These are phyloP conservation scores for Crocuta crocuta DNA, from an alignment of 2,113 vertebrate species.

Conservation along the genomic window DNA sequence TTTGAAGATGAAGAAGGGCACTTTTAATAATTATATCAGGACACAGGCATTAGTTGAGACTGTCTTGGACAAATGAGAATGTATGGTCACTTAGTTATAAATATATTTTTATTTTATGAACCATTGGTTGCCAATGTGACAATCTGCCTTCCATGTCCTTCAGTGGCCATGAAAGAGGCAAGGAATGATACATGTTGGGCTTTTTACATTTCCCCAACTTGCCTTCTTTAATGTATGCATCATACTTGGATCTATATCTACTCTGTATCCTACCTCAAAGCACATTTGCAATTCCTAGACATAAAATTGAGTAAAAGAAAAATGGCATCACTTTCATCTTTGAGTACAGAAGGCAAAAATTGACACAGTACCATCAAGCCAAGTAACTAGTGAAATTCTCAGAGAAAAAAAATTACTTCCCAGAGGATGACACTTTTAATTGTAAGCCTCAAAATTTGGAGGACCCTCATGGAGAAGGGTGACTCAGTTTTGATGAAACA, in stretches of 20 bases:
- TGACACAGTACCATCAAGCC: background rate
- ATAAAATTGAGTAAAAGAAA: constrained; percentile 9
- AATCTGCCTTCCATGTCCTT: background rate
- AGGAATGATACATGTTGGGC: background rate
- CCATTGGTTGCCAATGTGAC: background rate
- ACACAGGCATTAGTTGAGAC: background rate
- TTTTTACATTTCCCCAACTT: constrained; percentile 30
- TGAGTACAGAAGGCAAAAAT: constrained; percentile 29
- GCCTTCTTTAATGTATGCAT: background rate
- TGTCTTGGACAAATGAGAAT: background rate
- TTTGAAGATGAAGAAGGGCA: background rate
- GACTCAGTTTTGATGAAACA: background rate
- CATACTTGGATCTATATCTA: background rate
- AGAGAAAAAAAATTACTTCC: background rate
- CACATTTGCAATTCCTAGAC: background rate
- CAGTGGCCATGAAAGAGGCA: background rate
- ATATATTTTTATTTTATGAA: constrained; percentile 44
- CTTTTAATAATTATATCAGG: constrained; percentile 8
- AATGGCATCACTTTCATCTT: background rate
- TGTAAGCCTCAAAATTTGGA: constrained; percentile 39
- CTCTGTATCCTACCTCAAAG: background rate
- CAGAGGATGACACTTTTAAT: constrained; percentile 16
- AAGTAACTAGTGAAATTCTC: constrained; percentile 13
- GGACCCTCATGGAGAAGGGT: background rate
- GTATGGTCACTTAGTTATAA: background rate